phyloP scores from a whole-genome alignment of 1,140 invertebrate species.

The Saxidomus purpurata region DNA sequence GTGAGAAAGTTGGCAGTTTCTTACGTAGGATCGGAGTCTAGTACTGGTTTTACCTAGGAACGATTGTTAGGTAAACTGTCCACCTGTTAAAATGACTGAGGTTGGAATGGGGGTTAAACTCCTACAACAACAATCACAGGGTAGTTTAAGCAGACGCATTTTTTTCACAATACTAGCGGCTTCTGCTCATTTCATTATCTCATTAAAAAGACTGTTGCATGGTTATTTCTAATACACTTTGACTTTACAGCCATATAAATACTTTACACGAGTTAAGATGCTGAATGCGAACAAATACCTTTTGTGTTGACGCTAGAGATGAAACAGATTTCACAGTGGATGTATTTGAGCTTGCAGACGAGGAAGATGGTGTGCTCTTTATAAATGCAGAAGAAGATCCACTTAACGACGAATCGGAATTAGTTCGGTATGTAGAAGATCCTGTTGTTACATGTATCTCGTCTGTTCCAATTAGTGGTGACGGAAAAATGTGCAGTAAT shows the following conservation, averaged over 20 bases:
- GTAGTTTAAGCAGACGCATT: too few species aligned
- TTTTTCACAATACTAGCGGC: too few species aligned
- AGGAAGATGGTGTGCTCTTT: neutral
- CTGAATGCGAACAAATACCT: neutral
- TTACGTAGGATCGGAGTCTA: too few species aligned
- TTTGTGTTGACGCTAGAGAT: neutral
- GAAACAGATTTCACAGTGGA: neutral
- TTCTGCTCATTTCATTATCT: too few species aligned
- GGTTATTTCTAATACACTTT: neutral
- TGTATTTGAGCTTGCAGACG: neutral
- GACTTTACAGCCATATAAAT: neutral
- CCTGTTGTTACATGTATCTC: neutral
- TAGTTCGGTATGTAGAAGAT: neutral
- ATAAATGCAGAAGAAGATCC: neutral
- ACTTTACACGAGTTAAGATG: neutral
- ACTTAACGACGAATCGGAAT: neutral
- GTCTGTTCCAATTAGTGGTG: neutral
- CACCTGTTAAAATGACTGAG: too few species aligned
- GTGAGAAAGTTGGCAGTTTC: too few species aligned
- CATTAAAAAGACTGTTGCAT: too few species aligned
- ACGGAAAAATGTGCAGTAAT: conserved; percentile 12
- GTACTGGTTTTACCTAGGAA: too few species aligned
- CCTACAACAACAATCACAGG: too few species aligned
- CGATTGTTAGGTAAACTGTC: too few species aligned
- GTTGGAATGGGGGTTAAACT: too few species aligned